These are phyloP conservation scores for Chrysolina americana DNA, from an alignment of 2,888 invertebrate species.

Conservation along the genomic window DNA sequence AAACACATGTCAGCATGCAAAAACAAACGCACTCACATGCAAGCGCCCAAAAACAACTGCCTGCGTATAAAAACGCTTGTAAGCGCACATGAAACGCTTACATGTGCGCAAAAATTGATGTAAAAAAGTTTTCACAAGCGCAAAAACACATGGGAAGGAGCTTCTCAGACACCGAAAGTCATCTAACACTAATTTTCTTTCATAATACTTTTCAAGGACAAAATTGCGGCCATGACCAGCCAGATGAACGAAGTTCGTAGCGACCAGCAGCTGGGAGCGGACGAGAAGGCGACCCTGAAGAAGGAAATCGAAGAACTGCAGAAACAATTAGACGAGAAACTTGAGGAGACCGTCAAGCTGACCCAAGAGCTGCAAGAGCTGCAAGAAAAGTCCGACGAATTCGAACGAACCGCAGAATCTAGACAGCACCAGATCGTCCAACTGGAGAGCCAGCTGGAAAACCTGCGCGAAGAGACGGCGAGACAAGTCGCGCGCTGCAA, in stretches of 20 bases:
- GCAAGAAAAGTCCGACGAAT: constrained; percentile 73
- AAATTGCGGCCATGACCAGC: constrained; percentile 65
- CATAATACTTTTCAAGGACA: constrained; percentile 46
- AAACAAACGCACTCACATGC: too few species aligned
- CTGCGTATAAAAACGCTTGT: too few species aligned
- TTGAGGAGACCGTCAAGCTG: constrained; percentile 62
- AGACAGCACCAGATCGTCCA: constrained; percentile 80
- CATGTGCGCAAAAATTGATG: too few species aligned
- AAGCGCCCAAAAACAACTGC: too few species aligned
- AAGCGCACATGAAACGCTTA: too few species aligned
- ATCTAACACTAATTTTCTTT: background rate
- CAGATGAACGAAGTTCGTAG: constrained; percentile 73
- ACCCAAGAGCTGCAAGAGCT: constrained; percentile 63
- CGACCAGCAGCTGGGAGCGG: constrained; percentile 70
- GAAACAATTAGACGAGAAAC: constrained; percentile 62
- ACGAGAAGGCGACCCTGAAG: constrained; percentile 68
- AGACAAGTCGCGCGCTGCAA: constrained; percentile 77
- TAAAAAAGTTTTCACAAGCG: too few species aligned
- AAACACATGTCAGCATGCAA: too few species aligned
- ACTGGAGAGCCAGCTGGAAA: constrained; percentile 77
- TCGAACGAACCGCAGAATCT: constrained; percentile 77
- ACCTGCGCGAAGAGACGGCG: constrained; percentile 79
- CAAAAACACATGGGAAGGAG: too few species aligned
- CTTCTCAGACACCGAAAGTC: too few species aligned
- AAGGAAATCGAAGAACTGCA: constrained; percentile 64